Conservation (phyloP, 2,888 invertebrate genomes). For the Macaria liturata region DNA sequence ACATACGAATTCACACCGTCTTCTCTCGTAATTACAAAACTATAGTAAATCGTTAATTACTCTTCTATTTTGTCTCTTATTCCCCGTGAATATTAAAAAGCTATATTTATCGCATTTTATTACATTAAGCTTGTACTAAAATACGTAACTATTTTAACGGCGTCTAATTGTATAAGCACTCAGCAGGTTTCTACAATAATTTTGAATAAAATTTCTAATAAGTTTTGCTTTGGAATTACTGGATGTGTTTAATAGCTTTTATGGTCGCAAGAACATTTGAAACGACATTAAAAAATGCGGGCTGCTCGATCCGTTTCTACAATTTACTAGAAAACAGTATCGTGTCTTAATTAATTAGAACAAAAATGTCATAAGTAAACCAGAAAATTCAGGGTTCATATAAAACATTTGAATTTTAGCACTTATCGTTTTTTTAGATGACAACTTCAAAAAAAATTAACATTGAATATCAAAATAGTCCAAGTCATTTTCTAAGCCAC, state of each 20-base stretch:
- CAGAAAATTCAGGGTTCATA: no score
- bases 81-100: slow-evolving; percentile 15
- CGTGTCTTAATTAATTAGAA: no score
- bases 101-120: slow-evolving; percentile 20
- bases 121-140: slow-evolving; percentile 16
- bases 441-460: no score
- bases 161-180: slow-evolving; percentile 24
- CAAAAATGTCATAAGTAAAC: no score
- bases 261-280: slow-evolving; percentile 27
- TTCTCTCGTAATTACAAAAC: slow-evolving; percentile 3
- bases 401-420: no score
- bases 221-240: slow-evolving; percentile 28
- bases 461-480: no score
- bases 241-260: slow-evolving; percentile 20
- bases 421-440: no score
- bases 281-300: slow-evolving; percentile 45
- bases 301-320: slow-evolving; percentile 18
- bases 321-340: slow-evolving; percentile 13
- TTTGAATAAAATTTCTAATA: slow-evolving; percentile 25
- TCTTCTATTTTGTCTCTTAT: slow-evolving; percentile 5
- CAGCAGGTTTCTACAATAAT: slow-evolving; percentile 24
- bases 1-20: slow-evolving; percentile 10
- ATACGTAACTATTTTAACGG: slow-evolving; percentile 26
- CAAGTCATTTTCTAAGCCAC: no score
- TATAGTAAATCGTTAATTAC: slow-evolving; percentile 5